Percentiles rank a stretch among this genome's conserved stretches.
Evolutionary conservation across 2,797 vertebrate genomes (phyloP).

Genomic region (Gymnothorax reevesii): DNA sequence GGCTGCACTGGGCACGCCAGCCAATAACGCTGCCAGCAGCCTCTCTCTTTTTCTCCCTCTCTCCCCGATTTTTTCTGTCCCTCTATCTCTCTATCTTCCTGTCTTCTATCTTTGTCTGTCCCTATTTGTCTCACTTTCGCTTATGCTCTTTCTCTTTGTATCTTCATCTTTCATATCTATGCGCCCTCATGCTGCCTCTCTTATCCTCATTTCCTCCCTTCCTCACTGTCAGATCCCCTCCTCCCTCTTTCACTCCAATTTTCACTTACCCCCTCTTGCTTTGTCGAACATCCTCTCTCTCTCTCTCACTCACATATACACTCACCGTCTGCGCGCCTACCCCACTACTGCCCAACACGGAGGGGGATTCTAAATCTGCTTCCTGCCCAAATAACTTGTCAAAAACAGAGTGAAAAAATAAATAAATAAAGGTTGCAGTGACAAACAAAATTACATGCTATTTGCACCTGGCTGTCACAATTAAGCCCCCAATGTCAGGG

Average conservation of each 20-base stretch:
- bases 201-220: not conserved
- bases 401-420: constrained; percentile 65
- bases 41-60: not conserved
- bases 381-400: constrained; percentile 71
- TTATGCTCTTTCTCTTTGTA: not conserved
- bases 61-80: not conserved
- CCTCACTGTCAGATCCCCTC: not conserved
- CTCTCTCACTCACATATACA: no score
- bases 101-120: not conserved
- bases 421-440: constrained; percentile 63
- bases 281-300: constrained; percentile 15
- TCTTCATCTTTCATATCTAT: not conserved
- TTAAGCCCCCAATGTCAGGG: constrained; percentile 70
- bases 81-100: constrained; percentile 28
- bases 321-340: constrained; percentile 51
- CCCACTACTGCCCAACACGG: not conserved
- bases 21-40: not conserved
- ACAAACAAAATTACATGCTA: constrained; percentile 76
- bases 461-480: constrained; percentile 76
- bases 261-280: not conserved
- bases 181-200: constrained; percentile 5
- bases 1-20: constrained; percentile 20
- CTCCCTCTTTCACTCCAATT: constrained; percentile 2
- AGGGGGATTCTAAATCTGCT: constrained; percentile 56
- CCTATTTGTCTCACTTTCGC: not conserved